Base-by-base conservation (phyloP, 92 coral and sea anemone species). In the Scolanthus callimorphus region DNA sequence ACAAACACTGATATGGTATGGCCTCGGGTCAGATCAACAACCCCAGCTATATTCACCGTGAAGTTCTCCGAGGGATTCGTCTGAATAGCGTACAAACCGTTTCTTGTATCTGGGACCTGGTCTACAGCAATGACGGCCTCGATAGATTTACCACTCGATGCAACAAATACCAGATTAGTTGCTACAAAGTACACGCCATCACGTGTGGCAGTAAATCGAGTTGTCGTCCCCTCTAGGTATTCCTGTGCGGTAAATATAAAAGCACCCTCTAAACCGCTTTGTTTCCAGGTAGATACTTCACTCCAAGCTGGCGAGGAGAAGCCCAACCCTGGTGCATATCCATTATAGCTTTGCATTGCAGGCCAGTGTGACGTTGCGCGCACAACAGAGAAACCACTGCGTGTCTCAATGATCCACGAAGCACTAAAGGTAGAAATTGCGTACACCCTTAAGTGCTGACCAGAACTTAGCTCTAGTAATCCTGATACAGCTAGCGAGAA, bases 121-220 rank as follows among this genome's bases (percentile, higher is more conserved):
- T 78, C 29, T 15, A 78, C 72, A 3, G 74, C 63, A 44, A 78
- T 57, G 46, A 63, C 3, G 8, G 85, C 79, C 11, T 62, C 66
- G 30, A 63, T 54, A 23, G 30, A 26, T 15, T 39, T 41, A 13
- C 62, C 52, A 21, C 38, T 34, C 34, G 79, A 45, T 13, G 39
- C 31, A 26, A 62, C 46, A 46, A 46, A 46, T 61, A 70, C 17
- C 25, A 78, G 25, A 63, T 70, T 70, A 21, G 85, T 49, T 17
- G 85, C 66, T 55, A 78, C 70, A 56, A 51, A 71, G 55, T 78
- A 60, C 26, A 78, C 69, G n/a, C 85, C 85, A 17, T 79, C 46
- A 29, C 34, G 39, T 15, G 78, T 31, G 29, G 49, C 60, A 1
- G 51, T 28, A 44, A 70, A 70, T 6, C 79, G 73, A 15, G 60